Evolutionary conservation across 1,140 invertebrate species (phyloP).

Genomic region (Magallana ariakensis): DNA sequence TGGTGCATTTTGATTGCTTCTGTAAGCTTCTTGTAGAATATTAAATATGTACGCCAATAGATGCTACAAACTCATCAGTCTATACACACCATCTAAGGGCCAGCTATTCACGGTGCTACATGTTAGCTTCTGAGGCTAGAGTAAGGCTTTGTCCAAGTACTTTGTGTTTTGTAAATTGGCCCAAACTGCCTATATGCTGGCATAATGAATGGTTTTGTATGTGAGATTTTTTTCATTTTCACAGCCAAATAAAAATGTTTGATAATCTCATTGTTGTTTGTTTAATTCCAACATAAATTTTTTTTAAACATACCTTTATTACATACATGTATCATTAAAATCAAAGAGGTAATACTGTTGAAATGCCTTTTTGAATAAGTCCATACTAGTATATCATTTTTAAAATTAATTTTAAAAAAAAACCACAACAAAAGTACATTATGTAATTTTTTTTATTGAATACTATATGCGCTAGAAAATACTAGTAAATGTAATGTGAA

Average conservation of each 20-base stretch:
- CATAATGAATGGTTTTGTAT: constrained; percentile 21
- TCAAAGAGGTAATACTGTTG: no score
- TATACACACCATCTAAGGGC: neutral
- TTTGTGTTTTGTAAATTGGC: neutral
- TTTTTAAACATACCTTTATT: no score
- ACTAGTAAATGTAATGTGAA: no score
- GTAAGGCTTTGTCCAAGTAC: neutral
- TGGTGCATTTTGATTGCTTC: constrained; percentile 28
- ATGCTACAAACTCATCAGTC: constrained; percentile 22
- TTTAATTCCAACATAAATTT: no score
- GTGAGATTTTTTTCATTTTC: constrained; percentile 24
- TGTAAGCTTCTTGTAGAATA: constrained; percentile 28
- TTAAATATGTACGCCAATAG: neutral
- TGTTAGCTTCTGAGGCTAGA: constrained; percentile 21
- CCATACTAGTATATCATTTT: no score
- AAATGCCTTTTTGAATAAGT: no score
- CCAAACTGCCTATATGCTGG: constrained; percentile 3
- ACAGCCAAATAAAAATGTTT: constrained; percentile 36
- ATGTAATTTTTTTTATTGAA: no score
- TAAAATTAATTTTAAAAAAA: no score
- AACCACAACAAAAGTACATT: no score
- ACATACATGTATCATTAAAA: no score
- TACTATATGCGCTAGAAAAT: no score
- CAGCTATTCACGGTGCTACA: neutral
- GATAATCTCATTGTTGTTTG: constrained; percentile 9